Percentiles rank a stretch among this genome's conserved stretches.
Conservation (phyloP, 2,797 vertebrate genomes). For the Cercopithecus hamlyni region DNA sequence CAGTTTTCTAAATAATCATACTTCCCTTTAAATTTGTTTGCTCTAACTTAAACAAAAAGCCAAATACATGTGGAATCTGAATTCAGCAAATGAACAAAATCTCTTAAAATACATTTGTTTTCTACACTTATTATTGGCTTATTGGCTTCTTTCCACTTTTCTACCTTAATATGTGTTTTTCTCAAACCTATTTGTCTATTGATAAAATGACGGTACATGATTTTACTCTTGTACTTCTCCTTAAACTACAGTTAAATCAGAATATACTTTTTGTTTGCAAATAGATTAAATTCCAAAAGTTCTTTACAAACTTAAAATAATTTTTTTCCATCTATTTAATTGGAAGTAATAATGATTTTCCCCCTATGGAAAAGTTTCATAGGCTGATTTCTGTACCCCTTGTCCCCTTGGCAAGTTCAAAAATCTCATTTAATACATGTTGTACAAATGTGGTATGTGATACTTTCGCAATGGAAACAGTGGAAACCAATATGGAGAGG, state of each 20-base stretch:
- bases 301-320: background rate
- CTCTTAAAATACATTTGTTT: background rate
- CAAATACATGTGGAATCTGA: background rate
- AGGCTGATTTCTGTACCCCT: background rate
- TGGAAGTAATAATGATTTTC: background rate
- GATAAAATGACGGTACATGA: background rate
- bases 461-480: background rate
- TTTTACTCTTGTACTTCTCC: background rate
- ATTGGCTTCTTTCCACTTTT: background rate
- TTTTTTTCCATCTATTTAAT: background rate
- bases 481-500: background rate
- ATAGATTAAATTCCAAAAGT: background rate
- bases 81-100: conserved; percentile 6
- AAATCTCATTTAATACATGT: background rate
- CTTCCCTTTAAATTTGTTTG: background rate
- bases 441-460: background rate
- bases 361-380: background rate
- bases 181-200: background rate
- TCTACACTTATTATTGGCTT: background rate
- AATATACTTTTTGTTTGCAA: background rate
- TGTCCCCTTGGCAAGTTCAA: background rate
- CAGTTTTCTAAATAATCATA: background rate
- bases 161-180: background rate
- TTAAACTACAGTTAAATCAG: background rate
- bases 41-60: background rate